Evolutionary conservation across 2,888 invertebrate species (phyloP).

Genomic region (Odontomyia ornata): DNA sequence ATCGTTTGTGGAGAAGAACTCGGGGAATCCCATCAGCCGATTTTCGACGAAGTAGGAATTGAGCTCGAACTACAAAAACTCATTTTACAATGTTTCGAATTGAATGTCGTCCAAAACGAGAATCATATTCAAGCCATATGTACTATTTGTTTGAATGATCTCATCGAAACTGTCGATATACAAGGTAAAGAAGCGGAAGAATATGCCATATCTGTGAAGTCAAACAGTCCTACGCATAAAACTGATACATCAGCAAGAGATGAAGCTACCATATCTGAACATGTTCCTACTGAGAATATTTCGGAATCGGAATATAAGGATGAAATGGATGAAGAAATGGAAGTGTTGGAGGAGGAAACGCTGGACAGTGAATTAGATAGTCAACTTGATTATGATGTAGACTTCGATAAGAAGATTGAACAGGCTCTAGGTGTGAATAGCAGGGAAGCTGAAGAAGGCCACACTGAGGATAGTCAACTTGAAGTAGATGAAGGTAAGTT

Average conservation of each 20-base stretch:
- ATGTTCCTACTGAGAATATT: not conserved
- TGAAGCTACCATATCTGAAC: constrained; percentile 41
- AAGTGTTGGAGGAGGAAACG: constrained; percentile 27
- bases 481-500: not conserved
- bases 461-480: not conserved
- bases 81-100: constrained; percentile 55
- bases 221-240: not conserved
- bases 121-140: constrained; percentile 54
- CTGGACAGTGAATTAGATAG: constrained; percentile 52
- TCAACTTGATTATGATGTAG: constrained; percentile 41
- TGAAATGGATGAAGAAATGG: not conserved
- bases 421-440: not conserved
- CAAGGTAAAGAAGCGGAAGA: constrained; percentile 31
- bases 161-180: constrained; percentile 58
- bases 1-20: constrained; percentile 53
- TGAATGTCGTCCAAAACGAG: constrained; percentile 51
- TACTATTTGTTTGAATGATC: constrained; percentile 56
- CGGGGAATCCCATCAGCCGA: constrained; percentile 54
- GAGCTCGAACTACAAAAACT: constrained; percentile 57
- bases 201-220: not conserved
- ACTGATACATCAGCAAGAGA: not conserved
- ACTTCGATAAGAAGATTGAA: constrained; percentile 51
- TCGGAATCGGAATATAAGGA: not conserved
- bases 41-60: constrained; percentile 59
- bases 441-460: not conserved